A percentile compares a stretch with the other conserved stretches of the same genome.
phyloP scores from a whole-genome alignment of 2,888 invertebrate species.

The Eretmocerus hayati region DNA sequence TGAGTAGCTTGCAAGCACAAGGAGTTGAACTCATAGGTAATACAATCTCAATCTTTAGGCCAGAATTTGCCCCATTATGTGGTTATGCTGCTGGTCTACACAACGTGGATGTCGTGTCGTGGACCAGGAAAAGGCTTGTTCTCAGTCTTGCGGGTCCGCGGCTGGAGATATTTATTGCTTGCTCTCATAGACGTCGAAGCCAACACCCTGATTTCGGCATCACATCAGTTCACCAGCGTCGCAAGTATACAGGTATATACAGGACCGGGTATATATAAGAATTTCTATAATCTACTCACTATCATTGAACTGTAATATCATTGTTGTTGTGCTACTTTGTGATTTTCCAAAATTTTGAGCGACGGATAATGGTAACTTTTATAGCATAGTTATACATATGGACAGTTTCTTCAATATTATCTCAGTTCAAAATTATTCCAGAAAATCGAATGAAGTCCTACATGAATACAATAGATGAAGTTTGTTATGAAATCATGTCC shows the following conservation, averaged over 20 bases:
- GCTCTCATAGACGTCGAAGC: slow-evolving; percentile 82
- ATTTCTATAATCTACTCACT: no score
- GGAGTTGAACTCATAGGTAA: background rate
- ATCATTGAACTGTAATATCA: no score
- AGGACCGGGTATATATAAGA: no score
- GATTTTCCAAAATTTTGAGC: no score
- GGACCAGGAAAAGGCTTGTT: slow-evolving; percentile 57
- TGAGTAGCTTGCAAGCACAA: background rate
- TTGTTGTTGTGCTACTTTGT: no score
- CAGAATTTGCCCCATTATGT: slow-evolving; percentile 77
- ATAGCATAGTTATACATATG: no score
- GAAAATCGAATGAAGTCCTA: no score
- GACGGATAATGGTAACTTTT: no score
- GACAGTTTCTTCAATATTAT: no score
- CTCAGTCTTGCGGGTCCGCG: slow-evolving; percentile 60
- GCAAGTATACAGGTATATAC: slow-evolving; percentile 67
- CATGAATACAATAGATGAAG: no score
- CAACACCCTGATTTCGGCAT: slow-evolving; percentile 72
- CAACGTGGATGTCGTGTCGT: slow-evolving; percentile 67
- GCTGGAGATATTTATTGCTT: slow-evolving; percentile 71
- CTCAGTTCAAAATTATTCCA: no score
- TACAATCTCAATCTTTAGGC: slow-evolving; percentile 45
- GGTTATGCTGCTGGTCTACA: slow-evolving; percentile 68
- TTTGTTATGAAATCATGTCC: no score
- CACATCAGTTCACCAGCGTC: slow-evolving; percentile 68